phyloP scores from a whole-genome alignment of 2,797 vertebrate genomes.

The Characodon lateralis region DNA sequence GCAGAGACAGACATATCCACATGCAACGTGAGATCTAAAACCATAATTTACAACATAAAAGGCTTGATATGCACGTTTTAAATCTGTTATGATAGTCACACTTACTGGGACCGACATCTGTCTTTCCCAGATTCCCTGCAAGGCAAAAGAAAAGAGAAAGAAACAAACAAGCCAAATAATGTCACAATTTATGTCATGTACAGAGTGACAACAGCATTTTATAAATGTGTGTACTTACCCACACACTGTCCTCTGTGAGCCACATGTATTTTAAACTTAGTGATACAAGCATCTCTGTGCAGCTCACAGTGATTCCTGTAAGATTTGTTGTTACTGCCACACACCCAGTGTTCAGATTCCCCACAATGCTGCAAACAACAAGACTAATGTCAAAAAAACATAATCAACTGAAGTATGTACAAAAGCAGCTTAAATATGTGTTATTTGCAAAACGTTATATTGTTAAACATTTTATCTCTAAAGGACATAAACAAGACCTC shows the following conservation, averaged over 20 bases:
- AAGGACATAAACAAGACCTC: too few species aligned
- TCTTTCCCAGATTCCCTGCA: constrained; percentile 40
- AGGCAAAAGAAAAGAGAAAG: background rate
- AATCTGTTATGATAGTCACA: background rate
- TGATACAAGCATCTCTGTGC: constrained; percentile 91
- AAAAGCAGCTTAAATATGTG: too few species aligned
- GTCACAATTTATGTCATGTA: background rate
- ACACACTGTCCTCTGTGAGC: constrained; percentile 85
- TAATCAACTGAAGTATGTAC: background rate
- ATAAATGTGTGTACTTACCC: constrained; percentile 28
- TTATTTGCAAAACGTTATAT: too few species aligned
- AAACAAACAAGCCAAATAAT: background rate
- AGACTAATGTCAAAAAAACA: background rate
- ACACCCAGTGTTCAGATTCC: constrained; percentile 87
- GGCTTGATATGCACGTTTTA: background rate
- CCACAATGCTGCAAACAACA: constrained; percentile 68
- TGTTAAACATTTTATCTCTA: too few species aligned
- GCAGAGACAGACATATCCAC: background rate
- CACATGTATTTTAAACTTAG: constrained; percentile 89
- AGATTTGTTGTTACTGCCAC: constrained; percentile 89
- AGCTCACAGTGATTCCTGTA: constrained; percentile 95
- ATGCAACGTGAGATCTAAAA: background rate
- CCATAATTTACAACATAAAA: background rate
- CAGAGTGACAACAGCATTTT: background rate
- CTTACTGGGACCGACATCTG: constrained; percentile 57